Percentiles rank a stretch among this genome's conserved stretches.
phyloP scores from a whole-genome alignment of 2,797 vertebrate species.

The Margarornis squamiger region DNA sequence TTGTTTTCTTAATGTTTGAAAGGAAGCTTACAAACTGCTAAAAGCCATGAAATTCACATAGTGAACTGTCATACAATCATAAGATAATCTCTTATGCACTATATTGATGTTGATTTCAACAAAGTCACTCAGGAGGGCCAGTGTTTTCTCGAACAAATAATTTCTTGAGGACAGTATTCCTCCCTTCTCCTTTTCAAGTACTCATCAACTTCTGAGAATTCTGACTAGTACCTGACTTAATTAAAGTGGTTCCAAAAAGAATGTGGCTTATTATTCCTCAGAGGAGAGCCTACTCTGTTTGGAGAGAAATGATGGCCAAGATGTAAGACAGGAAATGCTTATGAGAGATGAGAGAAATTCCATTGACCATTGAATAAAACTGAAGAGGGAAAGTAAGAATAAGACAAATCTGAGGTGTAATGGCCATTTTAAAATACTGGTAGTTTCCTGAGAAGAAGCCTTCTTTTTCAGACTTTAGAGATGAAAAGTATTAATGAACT shows the following conservation, averaged over 20 bases:
- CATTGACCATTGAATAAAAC: not conserved
- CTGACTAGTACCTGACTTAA: not conserved
- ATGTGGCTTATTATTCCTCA: not conserved
- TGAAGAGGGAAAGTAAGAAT: not conserved
- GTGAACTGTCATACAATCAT: not conserved
- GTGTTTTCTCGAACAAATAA: conserved; percentile 28
- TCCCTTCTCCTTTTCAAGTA: conserved; percentile 6
- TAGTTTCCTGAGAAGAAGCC: not conserved
- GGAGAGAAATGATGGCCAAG: not conserved
- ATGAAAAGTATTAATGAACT: not conserved
- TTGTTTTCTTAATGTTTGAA: not conserved
- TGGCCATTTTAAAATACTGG: not conserved
- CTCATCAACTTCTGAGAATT: not conserved
- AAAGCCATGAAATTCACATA: not conserved
- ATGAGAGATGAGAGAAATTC: not conserved
- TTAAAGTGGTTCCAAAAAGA: not conserved
- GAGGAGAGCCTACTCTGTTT: not conserved
- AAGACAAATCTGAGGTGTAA: not conserved
- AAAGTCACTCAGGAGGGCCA: not conserved
- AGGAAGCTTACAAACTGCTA: not conserved
- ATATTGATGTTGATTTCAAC: not conserved
- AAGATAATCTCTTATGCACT: not conserved
- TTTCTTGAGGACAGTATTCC: not conserved
- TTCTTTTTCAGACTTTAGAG: not conserved
- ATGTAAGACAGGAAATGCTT: not conserved